Evolutionary conservation across 2,113 vertebrate species (phyloP).

Genomic region (Centropristis striata): DNA sequence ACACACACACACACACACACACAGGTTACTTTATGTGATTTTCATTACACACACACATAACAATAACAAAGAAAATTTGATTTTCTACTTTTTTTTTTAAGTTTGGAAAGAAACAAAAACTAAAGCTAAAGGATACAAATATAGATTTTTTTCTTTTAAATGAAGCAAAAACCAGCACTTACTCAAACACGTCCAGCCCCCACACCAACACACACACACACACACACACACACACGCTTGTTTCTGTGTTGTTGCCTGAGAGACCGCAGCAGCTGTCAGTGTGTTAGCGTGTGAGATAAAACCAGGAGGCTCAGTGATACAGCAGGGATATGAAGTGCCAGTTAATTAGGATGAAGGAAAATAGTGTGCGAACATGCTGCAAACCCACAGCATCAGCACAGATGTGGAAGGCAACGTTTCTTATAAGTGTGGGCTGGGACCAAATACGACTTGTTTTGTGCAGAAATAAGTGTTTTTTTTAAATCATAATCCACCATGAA

Average conservation of each 20-base stretch:
- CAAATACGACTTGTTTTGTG: background rate
- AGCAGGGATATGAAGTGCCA: conserved; percentile 67
- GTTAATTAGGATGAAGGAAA: conserved; percentile 70
- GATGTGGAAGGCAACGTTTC: conserved; percentile 42
- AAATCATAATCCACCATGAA: background rate
- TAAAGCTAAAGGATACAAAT: conserved; percentile 1
- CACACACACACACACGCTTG: conserved; percentile 3
- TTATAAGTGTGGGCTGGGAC: conserved; percentile 16
- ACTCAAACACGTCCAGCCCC: conserved; percentile 11
- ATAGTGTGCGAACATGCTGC: conserved; percentile 23
- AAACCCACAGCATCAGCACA: conserved; percentile 52
- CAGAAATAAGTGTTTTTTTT: background rate
- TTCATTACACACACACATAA: no score
- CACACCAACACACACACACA: background rate
- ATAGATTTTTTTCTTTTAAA: background rate
- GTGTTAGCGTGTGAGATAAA: conserved; percentile 60
- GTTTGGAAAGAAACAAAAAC: conserved; percentile 10
- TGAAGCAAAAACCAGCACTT: conserved; percentile 3
- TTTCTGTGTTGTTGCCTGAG: conserved; percentile 55
- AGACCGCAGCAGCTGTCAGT: conserved; percentile 68
- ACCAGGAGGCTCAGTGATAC: conserved; percentile 57
- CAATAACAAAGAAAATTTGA: no score
- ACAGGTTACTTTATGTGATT: no score
- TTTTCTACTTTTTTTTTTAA: no score
- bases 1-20: no score